These are phyloP conservation scores for Urophycis tenuis DNA, from an alignment of 2,797 vertebrate genomes.

Conservation along the genomic window DNA sequence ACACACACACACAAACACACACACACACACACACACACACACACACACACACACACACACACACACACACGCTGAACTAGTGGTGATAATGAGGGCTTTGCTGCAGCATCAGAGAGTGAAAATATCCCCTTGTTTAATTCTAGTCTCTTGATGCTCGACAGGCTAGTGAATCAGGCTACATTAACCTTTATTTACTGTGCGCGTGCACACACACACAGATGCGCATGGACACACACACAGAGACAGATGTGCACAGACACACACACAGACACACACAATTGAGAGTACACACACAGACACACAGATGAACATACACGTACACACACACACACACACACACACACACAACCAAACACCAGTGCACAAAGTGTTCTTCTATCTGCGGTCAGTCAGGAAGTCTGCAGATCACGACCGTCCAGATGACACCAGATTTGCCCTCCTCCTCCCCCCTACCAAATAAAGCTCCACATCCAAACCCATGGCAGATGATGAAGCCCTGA, in stretches of 20 bases:
- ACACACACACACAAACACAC: neutral
- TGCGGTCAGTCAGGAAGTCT: neutral
- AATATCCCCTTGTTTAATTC: slow-evolving; percentile 24
- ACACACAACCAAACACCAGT: neutral
- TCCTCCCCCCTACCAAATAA: neutral
- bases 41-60: slow-evolving; percentile 2
- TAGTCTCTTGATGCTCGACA: slow-evolving; percentile 16
- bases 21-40: neutral
- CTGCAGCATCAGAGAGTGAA: slow-evolving; percentile 24
- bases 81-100: slow-evolving; percentile 24
- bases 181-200: slow-evolving; percentile 13
- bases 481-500: slow-evolving; percentile 9
- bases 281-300: neutral
- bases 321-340: neutral
- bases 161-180: slow-evolving; percentile 21
- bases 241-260: too few species aligned
- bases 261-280: neutral
- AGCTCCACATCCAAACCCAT: slow-evolving; percentile 17
- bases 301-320: neutral
- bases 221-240: neutral
- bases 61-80: slow-evolving; percentile 7
- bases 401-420: neutral
- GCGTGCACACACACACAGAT: neutral
- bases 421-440: slow-evolving; percentile 12
- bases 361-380: neutral